Evolutionary conservation across 2,888 invertebrate genomes (phyloP).

Genomic region (Alloscopus bannaensis): DNA sequence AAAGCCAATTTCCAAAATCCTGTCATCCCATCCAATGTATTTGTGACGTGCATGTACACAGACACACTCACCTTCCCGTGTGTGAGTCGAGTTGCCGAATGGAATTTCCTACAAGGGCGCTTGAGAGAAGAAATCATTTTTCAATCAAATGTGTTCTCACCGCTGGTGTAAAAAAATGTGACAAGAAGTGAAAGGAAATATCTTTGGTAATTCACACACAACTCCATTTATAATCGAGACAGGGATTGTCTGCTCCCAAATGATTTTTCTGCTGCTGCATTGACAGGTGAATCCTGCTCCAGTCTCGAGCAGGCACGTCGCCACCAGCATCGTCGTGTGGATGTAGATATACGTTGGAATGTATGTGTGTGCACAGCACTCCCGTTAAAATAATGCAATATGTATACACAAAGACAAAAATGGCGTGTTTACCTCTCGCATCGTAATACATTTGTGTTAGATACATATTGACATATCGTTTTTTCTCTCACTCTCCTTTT

Average conservation of each 20-base stretch:
- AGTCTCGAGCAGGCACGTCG: conserved; percentile 39
- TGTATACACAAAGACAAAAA: conserved; percentile 34
- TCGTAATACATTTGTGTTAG: conserved; percentile 10
- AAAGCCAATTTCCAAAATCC: background rate
- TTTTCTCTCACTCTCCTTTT: conserved; percentile 10
- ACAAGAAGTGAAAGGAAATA: conserved; percentile 41
- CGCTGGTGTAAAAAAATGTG: conserved; percentile 18
- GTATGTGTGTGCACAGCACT: conserved; percentile 12
- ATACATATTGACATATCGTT: conserved; percentile 54
- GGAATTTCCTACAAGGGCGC: background rate
- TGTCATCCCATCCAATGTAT: background rate
- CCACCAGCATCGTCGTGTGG: conserved; percentile 18
- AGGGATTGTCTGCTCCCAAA: conserved; percentile 49
- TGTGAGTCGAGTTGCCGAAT: background rate
- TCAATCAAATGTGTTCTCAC: conserved; percentile 55
- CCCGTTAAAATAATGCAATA: conserved; percentile 23
- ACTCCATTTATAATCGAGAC: conserved; percentile 32
- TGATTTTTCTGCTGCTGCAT: conserved; percentile 51
- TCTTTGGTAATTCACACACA: conserved; percentile 37
- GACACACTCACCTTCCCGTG: background rate
- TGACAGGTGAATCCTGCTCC: conserved; percentile 55
- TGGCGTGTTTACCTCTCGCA: too few relatives aligned
- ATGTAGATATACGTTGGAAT: background rate
- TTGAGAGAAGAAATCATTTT: conserved; percentile 36
- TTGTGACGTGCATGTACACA: conserved; percentile 2